Conservation (phyloP, 2,113 vertebrate species). For the Chionomys nivalis region DNA sequence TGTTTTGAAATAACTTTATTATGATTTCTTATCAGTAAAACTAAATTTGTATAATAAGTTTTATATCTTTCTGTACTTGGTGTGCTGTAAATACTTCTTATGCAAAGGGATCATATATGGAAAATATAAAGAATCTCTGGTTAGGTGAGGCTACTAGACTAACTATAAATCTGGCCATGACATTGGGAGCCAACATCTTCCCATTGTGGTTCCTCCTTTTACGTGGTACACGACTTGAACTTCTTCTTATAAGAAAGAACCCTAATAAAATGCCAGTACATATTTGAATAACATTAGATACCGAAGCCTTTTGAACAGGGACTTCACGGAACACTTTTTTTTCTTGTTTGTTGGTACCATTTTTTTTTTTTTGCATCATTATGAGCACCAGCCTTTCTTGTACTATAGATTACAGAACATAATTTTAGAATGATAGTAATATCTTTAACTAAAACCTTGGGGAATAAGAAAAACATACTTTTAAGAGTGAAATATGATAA, state of each 20-base stretch:
- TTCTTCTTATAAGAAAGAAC: background rate
- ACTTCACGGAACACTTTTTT: background rate
- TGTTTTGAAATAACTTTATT: background rate
- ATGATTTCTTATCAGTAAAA: background rate
- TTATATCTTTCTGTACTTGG: too few relatives aligned
- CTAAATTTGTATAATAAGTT: background rate
- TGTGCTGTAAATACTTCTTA: background rate
- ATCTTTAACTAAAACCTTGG: background rate
- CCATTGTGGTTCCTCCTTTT: background rate
- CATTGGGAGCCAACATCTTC: background rate
- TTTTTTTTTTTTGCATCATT: conserved; percentile 9
- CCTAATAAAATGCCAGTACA: background rate
- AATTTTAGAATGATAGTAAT: background rate
- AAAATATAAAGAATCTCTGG: background rate
- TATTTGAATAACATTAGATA: background rate
- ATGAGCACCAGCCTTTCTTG: background rate
- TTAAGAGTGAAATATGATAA: conserved; percentile 34
- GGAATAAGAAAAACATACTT: background rate
- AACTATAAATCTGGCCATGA: background rate
- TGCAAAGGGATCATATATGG: background rate
- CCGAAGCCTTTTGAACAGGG: conserved; percentile 15
- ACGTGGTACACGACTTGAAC: background rate
- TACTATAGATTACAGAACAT: background rate
- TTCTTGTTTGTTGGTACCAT: background rate
- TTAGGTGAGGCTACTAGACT: background rate